Evolutionary conservation across 2,113 vertebrate species (phyloP).

Genomic region (Apodemus sylvaticus): DNA sequence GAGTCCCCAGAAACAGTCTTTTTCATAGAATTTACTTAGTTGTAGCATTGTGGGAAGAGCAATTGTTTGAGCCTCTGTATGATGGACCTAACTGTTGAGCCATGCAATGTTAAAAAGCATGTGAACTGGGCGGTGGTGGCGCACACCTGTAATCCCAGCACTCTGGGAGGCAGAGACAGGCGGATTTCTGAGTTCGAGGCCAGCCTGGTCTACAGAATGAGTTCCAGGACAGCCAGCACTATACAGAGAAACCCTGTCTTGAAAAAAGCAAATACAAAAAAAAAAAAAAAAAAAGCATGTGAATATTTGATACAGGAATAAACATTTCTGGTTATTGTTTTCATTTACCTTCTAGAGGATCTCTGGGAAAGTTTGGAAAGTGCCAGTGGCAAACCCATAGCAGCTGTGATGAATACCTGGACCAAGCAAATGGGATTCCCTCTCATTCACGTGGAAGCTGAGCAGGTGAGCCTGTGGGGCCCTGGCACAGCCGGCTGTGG

Average conservation of each 20-base stretch:
- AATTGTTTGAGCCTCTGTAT: slow-evolving; percentile 10
- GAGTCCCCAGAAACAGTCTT: not conserved
- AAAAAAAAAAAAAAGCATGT: not conserved
- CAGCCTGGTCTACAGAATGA: too few species aligned
- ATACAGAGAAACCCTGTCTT: too few species aligned
- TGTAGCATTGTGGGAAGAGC: not conserved
- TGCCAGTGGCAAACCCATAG: slow-evolving; percentile 96
- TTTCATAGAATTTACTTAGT: slow-evolving; percentile 33
- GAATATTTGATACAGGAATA: slow-evolving; percentile 25
- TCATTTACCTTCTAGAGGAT: slow-evolving; percentile 90
- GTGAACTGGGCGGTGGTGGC: not conserved
- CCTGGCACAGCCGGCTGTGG: not conserved
- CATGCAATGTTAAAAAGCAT: not conserved
- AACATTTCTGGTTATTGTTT: slow-evolving; percentile 57
- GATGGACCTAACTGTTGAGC: not conserved
- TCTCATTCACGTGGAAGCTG: slow-evolving; percentile 94
- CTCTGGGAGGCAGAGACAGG: too few species aligned
- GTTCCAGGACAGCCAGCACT: too few species aligned
- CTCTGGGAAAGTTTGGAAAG: slow-evolving; percentile 97
- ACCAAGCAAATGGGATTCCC: slow-evolving; percentile 99
- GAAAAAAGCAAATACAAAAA: too few species aligned
- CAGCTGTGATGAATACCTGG: slow-evolving; percentile 97
- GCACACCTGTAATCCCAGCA: too few species aligned
- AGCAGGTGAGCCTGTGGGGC: slow-evolving; percentile 89
- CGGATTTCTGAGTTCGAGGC: too few species aligned